These are phyloP conservation scores for Himalopsyche phryganea DNA, from an alignment of 1,140 invertebrate genomes.

Conservation along the genomic window DNA sequence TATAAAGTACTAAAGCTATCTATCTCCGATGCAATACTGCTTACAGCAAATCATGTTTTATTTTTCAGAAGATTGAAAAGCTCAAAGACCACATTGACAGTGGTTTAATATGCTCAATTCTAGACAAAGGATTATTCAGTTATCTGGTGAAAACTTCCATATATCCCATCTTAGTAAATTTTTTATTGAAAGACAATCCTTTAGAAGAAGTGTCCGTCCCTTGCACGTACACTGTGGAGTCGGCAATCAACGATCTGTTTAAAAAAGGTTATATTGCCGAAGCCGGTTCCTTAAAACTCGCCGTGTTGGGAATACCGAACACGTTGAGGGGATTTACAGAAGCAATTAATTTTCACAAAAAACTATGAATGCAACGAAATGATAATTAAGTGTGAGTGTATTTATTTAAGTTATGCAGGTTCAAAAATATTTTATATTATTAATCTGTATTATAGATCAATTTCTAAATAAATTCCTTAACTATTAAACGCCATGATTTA, in stretches of 20 bases:
- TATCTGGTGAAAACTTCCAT: constrained; percentile 20
- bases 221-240: constrained; percentile 20
- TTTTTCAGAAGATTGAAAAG: constrained; percentile 17
- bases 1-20: no score
- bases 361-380: not conserved
- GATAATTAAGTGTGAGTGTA: no score
- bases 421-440: no score
- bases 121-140: constrained; percentile 24
- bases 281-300: constrained; percentile 25
- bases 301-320: constrained; percentile 19
- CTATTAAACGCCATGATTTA: no score
- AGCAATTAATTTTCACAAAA: constrained; percentile 8
- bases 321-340: constrained; percentile 21
- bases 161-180: constrained; percentile 25
- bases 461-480: no score
- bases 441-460: no score
- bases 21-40: no score
- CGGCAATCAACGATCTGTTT: constrained; percentile 23
- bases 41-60: not conserved
- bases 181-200: constrained; percentile 16
- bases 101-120: constrained; percentile 16
- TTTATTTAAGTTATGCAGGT: no score
- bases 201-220: not conserved
- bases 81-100: constrained; percentile 19
- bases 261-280: constrained; percentile 23